Conservation (phyloP, 1,140 invertebrate species). For the Pseudomyrmex pallidus region DNA sequence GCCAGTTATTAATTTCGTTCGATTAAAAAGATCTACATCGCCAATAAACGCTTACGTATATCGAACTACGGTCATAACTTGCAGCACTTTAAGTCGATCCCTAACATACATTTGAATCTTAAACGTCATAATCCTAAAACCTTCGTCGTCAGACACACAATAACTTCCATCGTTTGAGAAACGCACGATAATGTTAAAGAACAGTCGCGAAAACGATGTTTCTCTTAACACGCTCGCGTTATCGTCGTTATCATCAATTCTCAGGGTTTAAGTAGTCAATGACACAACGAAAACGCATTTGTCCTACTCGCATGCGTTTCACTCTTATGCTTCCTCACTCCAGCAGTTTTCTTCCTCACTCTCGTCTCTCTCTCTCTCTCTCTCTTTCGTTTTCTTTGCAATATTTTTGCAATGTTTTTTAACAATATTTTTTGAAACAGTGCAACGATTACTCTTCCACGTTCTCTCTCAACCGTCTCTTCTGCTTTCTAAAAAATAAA, state of each 20-base stretch:
- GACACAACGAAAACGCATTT: slow-evolving; percentile 20
- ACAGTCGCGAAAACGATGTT: not conserved
- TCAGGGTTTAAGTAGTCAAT: slow-evolving; percentile 18
- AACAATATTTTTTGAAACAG: too few species aligned
- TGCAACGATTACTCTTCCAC: too few species aligned
- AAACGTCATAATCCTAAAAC: slow-evolving; percentile 14
- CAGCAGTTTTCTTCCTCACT: slow-evolving; percentile 20
- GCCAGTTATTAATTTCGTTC: slow-evolving; percentile 42
- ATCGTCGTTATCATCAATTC: not conserved
- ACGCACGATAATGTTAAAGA: slow-evolving; percentile 11
- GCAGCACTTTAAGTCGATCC: not conserved
- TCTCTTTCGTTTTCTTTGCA: slow-evolving; percentile 55
- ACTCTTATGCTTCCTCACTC: slow-evolving; percentile 10
- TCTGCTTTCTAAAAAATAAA: too few species aligned
- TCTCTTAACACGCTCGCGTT: slow-evolving; percentile 5
- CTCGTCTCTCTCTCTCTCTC: slow-evolving; percentile 13
- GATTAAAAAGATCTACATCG: slow-evolving; percentile 2
- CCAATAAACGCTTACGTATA: slow-evolving; percentile 49
- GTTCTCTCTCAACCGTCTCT: too few species aligned
- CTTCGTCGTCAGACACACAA: not conserved
- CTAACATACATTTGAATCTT: slow-evolving; percentile 8
- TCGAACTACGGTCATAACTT: not conserved
- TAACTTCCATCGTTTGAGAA: slow-evolving; percentile 16
- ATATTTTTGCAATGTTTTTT: too few species aligned
- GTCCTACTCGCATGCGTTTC: slow-evolving; percentile 14